These are phyloP conservation scores for Oryzias dopingdopingensis DNA, from an alignment of 2,797 vertebrate species.

Conservation along the genomic window DNA sequence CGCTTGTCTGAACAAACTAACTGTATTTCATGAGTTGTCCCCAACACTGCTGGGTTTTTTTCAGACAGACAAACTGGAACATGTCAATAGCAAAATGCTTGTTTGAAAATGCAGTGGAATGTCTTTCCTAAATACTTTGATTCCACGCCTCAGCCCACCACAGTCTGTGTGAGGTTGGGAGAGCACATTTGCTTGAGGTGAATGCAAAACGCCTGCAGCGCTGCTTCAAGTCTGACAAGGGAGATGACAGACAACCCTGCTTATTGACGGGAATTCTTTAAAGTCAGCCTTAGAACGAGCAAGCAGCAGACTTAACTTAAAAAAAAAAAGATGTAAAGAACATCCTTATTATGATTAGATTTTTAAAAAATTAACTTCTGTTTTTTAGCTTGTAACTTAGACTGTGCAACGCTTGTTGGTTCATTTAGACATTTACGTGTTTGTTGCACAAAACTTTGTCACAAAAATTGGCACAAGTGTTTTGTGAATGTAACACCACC, in stretches of 20 bases:
- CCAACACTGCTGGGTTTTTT: background rate
- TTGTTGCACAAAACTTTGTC: too few species aligned
- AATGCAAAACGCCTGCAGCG: conserved; percentile 15
- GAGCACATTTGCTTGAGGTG: conserved; percentile 22
- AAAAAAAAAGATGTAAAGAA: background rate
- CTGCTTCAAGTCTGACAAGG: conserved; percentile 1
- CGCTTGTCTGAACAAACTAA: background rate
- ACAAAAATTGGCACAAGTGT: too few species aligned
- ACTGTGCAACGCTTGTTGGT: too few species aligned
- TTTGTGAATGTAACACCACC: too few species aligned
- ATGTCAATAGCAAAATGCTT: conserved; percentile 20
- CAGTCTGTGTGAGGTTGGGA: conserved; percentile 8
- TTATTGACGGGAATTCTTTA: conserved; percentile 5
- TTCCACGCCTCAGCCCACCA: conserved; percentile 6
- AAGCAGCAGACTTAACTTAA: background rate
- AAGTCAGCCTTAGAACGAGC: background rate
- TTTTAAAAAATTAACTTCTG: too few species aligned
- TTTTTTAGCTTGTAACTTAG: too few species aligned
- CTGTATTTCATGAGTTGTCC: background rate
- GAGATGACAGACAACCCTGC: background rate
- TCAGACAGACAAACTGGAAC: conserved; percentile 22
- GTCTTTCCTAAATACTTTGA: conserved; percentile 6
- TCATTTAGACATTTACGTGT: too few species aligned
- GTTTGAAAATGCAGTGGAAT: conserved; percentile 49
- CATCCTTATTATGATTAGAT: too few species aligned